These are phyloP conservation scores for Maconellicoccus hirsutus DNA, from an alignment of 1,140 invertebrate species.

Conservation along the genomic window DNA sequence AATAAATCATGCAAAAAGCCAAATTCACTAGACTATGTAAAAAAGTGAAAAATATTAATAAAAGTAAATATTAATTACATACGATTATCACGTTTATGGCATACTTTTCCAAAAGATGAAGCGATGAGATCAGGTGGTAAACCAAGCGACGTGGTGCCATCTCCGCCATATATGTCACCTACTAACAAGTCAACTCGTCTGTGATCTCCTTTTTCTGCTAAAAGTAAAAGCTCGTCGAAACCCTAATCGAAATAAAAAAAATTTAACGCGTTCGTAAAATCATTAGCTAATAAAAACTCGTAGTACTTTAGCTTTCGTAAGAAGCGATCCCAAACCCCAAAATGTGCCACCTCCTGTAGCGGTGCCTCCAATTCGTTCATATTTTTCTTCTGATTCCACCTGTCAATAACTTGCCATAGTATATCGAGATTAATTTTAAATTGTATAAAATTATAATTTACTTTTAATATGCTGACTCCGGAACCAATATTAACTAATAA, in stretches of 20 bases:
- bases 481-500: constrained; percentile 67
- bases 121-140: constrained; percentile 59
- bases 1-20: neutral
- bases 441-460: constrained; percentile 30
- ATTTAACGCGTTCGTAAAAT: neutral
- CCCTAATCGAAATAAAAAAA: constrained; percentile 35
- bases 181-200: constrained; percentile 62
- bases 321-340: constrained; percentile 60
- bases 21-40: neutral
- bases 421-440: neutral
- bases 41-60: no score
- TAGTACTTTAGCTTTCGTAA: constrained; percentile 57
- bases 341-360: constrained; percentile 66
- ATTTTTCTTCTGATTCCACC: constrained; percentile 59
- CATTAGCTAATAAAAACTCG: neutral
- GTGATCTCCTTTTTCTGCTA: constrained; percentile 61
- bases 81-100: constrained; percentile 28
- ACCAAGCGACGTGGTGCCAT: constrained; percentile 43
- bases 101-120: constrained; percentile 59
- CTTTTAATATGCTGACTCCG: constrained; percentile 64
- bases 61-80: neutral
- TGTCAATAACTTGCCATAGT: constrained; percentile 25
- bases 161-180: constrained; percentile 62
- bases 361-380: constrained; percentile 59
- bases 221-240: constrained; percentile 58